Conservation (phyloP, 1,140 invertebrate species). For the Schlechtendalia chinensis region DNA sequence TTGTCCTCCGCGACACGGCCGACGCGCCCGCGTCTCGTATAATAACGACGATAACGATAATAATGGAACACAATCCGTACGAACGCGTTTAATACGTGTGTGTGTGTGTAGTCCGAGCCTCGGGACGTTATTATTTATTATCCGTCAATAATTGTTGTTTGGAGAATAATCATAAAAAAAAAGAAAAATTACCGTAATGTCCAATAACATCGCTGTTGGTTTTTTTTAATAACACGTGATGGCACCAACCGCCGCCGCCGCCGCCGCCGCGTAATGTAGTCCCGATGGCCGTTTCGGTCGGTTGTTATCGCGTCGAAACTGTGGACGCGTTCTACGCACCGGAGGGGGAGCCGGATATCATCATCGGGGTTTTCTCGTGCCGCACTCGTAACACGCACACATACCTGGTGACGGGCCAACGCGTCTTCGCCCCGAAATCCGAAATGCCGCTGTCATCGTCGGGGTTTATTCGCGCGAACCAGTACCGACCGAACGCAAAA, state of each 20-base stretch:
- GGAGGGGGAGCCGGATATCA: no score
- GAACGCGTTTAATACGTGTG: neutral
- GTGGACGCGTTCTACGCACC: no score
- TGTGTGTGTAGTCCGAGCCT: neutral
- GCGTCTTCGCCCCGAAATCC: no score
- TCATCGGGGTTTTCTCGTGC: no score
- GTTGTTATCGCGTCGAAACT: no score
- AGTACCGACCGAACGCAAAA: no score
- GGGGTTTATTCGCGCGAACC: no score
- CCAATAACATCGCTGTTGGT: constrained; percentile 17
- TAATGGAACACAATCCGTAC: neutral
- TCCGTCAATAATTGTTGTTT: constrained; percentile 23
- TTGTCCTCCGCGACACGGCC: neutral
- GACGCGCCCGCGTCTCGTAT: no score
- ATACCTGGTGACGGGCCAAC: no score
- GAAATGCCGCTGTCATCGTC: no score
- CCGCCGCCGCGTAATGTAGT: neutral
- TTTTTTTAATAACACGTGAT: constrained; percentile 23
- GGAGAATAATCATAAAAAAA: constrained; percentile 11
- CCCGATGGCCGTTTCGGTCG: no score
- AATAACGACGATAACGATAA: constrained; percentile 28
- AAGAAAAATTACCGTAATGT: constrained; percentile 18
- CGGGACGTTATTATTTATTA: constrained; percentile 31
- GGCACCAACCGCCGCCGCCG: neutral
- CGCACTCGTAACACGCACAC: no score